phyloP scores from a whole-genome alignment of 2,113 vertebrate genomes.

The Cyprinodon variegatus region DNA sequence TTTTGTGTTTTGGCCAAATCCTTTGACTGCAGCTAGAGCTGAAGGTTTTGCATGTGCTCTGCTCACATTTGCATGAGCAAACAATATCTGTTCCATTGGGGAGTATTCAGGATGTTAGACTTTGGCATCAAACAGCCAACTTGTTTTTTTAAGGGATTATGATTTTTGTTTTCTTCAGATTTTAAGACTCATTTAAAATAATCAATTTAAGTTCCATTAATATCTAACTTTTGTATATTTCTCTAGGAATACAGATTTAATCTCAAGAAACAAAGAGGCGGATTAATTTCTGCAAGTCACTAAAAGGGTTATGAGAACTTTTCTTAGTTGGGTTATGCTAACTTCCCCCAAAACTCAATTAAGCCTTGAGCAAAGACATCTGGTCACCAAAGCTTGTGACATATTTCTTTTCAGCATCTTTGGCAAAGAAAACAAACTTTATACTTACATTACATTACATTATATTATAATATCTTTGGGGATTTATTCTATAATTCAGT shows the following conservation, averaged over 20 bases:
- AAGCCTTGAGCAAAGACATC: constrained; percentile 62
- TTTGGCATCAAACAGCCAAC: constrained; percentile 37
- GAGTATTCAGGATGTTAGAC: constrained; percentile 47
- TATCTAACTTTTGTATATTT: constrained; percentile 28
- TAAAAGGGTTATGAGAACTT: constrained; percentile 52
- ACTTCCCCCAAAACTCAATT: constrained; percentile 37
- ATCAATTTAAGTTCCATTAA: constrained; percentile 50
- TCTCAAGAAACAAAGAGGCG: constrained; percentile 39
- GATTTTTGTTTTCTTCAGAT: constrained; percentile 67
- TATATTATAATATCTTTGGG: not conserved
- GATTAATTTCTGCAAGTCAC: constrained; percentile 13
- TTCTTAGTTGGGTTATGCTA: not conserved
- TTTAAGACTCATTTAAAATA: constrained; percentile 42
- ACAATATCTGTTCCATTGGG: constrained; percentile 21
- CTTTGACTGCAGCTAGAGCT: not conserved
- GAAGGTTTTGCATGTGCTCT: not conserved
- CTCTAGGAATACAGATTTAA: constrained; percentile 36
- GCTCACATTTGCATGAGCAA: not conserved
- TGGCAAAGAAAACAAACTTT: constrained; percentile 27
- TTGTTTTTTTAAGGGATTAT: constrained; percentile 60
- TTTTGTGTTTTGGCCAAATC: not conserved
- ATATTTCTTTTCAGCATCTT: constrained; percentile 43
- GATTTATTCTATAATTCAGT: not conserved
- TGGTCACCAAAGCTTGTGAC: constrained; percentile 54
- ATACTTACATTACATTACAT: constrained; percentile 1